Base-by-base conservation (phyloP, 2,888 invertebrate species). In the Drosophila antonietae region DNA sequence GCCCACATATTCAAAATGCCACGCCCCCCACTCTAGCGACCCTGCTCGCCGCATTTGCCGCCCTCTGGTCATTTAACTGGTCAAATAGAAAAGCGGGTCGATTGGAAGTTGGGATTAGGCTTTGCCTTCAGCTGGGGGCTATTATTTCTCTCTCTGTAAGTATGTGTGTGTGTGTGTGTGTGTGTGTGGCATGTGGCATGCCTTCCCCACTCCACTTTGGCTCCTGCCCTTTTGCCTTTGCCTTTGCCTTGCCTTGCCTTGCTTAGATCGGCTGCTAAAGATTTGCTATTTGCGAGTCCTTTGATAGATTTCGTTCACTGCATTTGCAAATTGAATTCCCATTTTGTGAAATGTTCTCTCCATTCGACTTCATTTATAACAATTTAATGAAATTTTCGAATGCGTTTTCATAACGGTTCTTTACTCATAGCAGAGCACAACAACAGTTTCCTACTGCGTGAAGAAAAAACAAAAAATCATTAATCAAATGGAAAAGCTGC, bases 341-440 rank as follows among this genome's bases (percentile, higher is more conserved):
- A 66, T 74, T 63, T 67, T 77, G 69, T 69, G 75, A 86, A 85
- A 80, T 80, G 72, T 7, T 39, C 41, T 31, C 39, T 39, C 28
- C 61, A 56, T 14, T 64, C 65, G 49, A 57, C 68, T 83, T 74
- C 86, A 87, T 87, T 87, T 87, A 87, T 87, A 89, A 89, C 89
- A 89, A 89, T 87, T 88, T 89, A 82, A 87, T 87, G 85, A 89
- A 87, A 86, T 80, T 86, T 86, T 88, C 85, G 72, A 87, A 85
- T 86, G 74, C 89, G 87, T 85, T 86, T 89, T 80, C 88, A 87
- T 87, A 84, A 86, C 68, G 83, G 39, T 31, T 60, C 70, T 51
- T 20, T 28, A 39, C 46, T 20, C 33, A 55, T 49, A 31, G 20
- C 20, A 23, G 14, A 39, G n/a, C 41, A 41, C 37, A 37, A 14